A percentile compares a stretch with the other conserved stretches of the same genome.
These are phyloP conservation scores for Naso thynnoides DNA, from an alignment of 2,797 vertebrate species.

Conservation along the genomic window DNA sequence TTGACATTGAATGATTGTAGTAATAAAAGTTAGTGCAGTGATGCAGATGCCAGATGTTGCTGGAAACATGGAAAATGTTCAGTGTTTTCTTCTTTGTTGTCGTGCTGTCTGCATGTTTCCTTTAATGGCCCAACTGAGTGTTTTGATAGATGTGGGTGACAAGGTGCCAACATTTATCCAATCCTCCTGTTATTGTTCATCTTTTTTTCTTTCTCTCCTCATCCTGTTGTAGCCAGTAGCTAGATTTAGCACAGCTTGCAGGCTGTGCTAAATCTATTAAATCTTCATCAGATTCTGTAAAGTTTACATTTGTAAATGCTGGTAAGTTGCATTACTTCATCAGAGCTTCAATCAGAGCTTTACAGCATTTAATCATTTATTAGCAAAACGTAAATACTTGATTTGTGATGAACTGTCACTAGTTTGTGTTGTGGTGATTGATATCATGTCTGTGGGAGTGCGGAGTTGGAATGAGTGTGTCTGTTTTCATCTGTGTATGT, in stretches of 20 bases:
- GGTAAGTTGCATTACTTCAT: background rate
- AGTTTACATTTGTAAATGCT: background rate
- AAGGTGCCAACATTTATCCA: background rate
- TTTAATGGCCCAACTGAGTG: background rate
- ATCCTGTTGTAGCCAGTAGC: background rate
- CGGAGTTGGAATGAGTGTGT: too few relatives aligned
- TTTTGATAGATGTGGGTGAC: background rate
- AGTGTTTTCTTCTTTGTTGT: slow-evolving; percentile 4
- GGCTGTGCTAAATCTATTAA: background rate
- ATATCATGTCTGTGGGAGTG: background rate
- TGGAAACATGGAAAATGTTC: slow-evolving; percentile 23
- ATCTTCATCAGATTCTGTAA: background rate
- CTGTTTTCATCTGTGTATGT: too few relatives aligned
- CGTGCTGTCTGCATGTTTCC: background rate
- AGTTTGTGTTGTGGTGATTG: background rate
- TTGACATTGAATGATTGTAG: slow-evolving; percentile 38
- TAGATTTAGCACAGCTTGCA: too few relatives aligned
- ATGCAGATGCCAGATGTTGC: slow-evolving; percentile 48
- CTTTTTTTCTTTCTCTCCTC: background rate
- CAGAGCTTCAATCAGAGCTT: background rate
- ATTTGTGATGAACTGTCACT: background rate
- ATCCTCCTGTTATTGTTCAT: background rate
- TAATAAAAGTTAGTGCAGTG: slow-evolving; percentile 32
- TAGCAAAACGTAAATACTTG: too few relatives aligned
- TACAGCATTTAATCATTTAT: too few relatives aligned